Conservation (phyloP, 2,888 invertebrate genomes). For the Lamellibrachia satsuma region DNA sequence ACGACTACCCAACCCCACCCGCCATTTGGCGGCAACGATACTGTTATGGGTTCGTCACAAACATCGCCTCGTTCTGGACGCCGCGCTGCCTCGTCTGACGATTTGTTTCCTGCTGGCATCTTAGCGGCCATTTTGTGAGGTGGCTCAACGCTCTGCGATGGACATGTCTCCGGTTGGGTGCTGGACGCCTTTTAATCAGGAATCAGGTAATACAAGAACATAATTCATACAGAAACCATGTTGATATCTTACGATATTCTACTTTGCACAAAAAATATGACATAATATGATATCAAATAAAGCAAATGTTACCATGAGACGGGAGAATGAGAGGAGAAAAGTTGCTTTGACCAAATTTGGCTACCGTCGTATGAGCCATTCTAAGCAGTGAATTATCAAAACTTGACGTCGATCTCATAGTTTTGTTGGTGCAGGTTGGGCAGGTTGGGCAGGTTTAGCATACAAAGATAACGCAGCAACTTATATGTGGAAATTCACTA, state of each 20-base stretch:
- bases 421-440: not conserved
- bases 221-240: too few relatives aligned
- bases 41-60: not conserved
- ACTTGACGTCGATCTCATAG: not conserved
- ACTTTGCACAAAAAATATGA: too few relatives aligned
- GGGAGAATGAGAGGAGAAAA: not conserved
- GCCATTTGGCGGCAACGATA: constrained; percentile 32
- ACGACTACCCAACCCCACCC: constrained; percentile 36
- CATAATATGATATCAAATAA: too few relatives aligned
- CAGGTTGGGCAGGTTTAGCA: not conserved
- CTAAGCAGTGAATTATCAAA: not conserved
- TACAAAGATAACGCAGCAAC: not conserved
- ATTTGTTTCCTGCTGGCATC: not conserved
- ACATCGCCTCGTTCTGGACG: not conserved
- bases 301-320: too few relatives aligned
- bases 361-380: not conserved
- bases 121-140: not conserved
- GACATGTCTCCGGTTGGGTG: not conserved
- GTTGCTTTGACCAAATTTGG: not conserved
- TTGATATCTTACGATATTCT: too few relatives aligned
- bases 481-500: not conserved
- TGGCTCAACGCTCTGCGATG: not conserved
- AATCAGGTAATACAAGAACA: not conserved
- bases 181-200: not conserved
- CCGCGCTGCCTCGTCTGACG: not conserved